Percentiles rank a stretch among this genome's conserved stretches.
Conservation (phyloP, 2,797 vertebrate species). For the Phrynocephalus guinanensis region DNA sequence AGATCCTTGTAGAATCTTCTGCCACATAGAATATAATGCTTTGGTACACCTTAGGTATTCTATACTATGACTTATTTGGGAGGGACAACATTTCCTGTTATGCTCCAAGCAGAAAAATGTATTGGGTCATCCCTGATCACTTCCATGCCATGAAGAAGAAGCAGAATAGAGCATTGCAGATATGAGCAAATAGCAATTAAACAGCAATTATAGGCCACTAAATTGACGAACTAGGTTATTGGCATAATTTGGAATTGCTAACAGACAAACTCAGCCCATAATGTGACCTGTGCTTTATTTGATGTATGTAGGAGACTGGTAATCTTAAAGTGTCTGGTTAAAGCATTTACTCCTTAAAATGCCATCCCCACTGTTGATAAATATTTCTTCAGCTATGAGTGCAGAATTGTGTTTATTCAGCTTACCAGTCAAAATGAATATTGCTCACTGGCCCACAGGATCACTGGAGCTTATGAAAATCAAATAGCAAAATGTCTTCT, state of each 20-base stretch:
- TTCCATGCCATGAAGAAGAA: background rate
- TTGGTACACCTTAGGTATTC: too few species aligned
- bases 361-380: slow-evolving; percentile 53
- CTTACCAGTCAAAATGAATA: slow-evolving; percentile 68
- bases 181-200: slow-evolving; percentile 38
- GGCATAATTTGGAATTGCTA: slow-evolving; percentile 46
- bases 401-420: slow-evolving; percentile 66
- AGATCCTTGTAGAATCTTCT: too few species aligned
- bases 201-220: slow-evolving; percentile 21
- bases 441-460: slow-evolving; percentile 49
- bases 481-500: slow-evolving; percentile 48
- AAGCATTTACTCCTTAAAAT: slow-evolving; percentile 64
- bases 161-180: background rate
- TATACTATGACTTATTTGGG: too few species aligned
- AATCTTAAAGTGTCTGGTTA: slow-evolving; percentile 52
- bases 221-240: slow-evolving; percentile 37
- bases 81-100: too few species aligned
- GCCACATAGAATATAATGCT: too few species aligned
- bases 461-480: slow-evolving; percentile 63
- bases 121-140: too few species aligned
- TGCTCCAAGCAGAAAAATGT: too few species aligned
- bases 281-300: slow-evolving; percentile 45
- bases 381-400: slow-evolving; percentile 49
- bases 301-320: slow-evolving; percentile 42
- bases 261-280: slow-evolving; percentile 36